Evolutionary conservation across 2,797 vertebrate species (phyloP), one percentile per base, ranked within the genome.

Genomic region (Macropus fuliginosus): DNA sequence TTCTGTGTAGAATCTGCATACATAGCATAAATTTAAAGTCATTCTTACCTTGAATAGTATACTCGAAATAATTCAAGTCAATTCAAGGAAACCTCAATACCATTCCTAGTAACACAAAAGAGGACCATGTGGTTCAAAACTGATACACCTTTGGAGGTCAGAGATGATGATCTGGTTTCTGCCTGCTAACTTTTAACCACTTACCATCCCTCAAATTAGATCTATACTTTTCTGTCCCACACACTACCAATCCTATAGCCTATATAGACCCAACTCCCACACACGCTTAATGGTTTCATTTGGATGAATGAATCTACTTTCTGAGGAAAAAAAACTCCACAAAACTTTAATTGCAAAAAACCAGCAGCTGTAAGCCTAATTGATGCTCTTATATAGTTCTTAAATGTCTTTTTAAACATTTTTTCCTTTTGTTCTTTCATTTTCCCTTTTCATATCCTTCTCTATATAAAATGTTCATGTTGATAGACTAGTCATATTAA

Each of bases 371-470:
- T 46, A 94, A 95, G 90, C 46, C 57, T 94, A 93, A 94, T 92
- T 55, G 46, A 92, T 92, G 24, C 52, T 46, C 62, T 91, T 96
- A 31, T 92, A 46, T 81, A 40, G 14, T 93, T 95, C 40, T 91
- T 31, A 92, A 92, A 95, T 94, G 90, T 94, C 81, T 94, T 92
- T 13, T 59, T 89, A 1, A 91, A 54, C n/a, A 81, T 46, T 93
- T 95, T 95, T 96, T 95, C 95, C 94, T 90, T 92, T 34, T 4
- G 91, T 62, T 21, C 3, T 93, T 95, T 96, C 74, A 81, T 81
- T 46, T 81, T 46, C 40, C 92, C 66, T 11, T 34, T 94, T 95
- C 66, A 94, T 91, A 55, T n/a, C 34, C 1, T 46, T 31, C 1
- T 91, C 29, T 40, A 8, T 93, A 94, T 92, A 54, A 94, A 92